A percentile compares a stretch with the other conserved stretches of the same genome.
phyloP scores from a whole-genome alignment of 2,797 vertebrate species.

The Iguana delicatissima region DNA sequence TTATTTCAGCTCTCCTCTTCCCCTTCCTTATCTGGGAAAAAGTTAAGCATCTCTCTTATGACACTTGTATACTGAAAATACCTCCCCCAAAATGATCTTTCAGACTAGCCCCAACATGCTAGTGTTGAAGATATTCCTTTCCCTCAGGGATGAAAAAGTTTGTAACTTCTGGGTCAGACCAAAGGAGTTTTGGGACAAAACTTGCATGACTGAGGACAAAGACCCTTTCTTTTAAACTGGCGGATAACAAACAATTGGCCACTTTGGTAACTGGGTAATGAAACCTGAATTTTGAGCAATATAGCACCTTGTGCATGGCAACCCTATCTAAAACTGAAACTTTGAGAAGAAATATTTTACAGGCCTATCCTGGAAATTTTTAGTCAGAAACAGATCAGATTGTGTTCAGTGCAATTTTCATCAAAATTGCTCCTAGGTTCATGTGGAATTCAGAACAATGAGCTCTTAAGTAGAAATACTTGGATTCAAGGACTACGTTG shows the following conservation, averaged over 20 bases:
- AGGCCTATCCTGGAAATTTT: not conserved
- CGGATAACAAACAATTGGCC: not conserved
- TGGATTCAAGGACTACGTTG: not conserved
- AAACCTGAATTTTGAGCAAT: not conserved
- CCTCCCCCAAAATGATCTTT: not conserved
- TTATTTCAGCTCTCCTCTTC: too few species aligned
- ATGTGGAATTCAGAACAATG: not conserved
- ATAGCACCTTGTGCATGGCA: not conserved
- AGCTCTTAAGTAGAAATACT: not conserved
- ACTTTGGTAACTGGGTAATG: not conserved
- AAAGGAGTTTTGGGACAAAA: not conserved
- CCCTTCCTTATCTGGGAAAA: not conserved
- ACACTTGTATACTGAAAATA: not conserved
- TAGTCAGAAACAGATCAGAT: not conserved
- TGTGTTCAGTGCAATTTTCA: not conserved
- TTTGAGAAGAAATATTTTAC: not conserved
- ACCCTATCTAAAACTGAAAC: not conserved
- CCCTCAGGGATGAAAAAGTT: not conserved
- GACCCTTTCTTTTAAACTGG: not conserved
- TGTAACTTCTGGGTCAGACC: not conserved
- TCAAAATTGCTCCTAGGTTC: not conserved
- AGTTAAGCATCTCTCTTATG: not conserved
- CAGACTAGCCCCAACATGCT: not conserved
- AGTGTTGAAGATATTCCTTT: not conserved
- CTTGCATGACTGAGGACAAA: not conserved